Base-by-base conservation (phyloP, 2,888 invertebrate species). In the Tachina fera region DNA sequence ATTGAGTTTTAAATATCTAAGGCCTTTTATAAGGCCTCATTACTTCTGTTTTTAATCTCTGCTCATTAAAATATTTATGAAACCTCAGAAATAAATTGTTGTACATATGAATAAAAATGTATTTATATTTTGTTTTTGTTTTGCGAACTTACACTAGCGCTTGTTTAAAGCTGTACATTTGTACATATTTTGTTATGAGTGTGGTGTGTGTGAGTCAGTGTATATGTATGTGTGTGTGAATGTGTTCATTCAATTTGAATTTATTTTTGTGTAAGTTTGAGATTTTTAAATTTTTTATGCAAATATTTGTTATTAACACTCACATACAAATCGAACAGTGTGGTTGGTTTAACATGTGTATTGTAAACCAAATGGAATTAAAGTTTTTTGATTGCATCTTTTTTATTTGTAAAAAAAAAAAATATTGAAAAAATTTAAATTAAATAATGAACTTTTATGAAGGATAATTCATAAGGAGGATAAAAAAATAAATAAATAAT, bases 1-100 rank as follows among this genome's bases (percentile, higher is more conserved):
- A 2, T 31, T 31, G 49, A n/a, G 49, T 8, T 8, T 9, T 51
- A 16, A n/a, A 51, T 51, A 51, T 58, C 14, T 16, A 60, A 60
- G 60, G 60, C 31, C 60, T 60, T 5, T 9, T 4, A 0, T 9
- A 60, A 4, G 60, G 41, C 16, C 16, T 10, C n/a, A 8, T n/a
- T n/a, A n/a, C 8, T 51, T n/a, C 10, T 9, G 6, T 6, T n/a
- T 39, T 14, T 2, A 39, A 14, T 9, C n/a, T n/a, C 6, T 9
- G 16, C 9, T 16, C 5, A 22, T 13, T 67, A 11, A 31, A 51
- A 22, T 51, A 13, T 45, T 51, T 76, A 22, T 41, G 41, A 72
- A 83, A 83, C 83, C 78, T 49, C 78, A 83, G 58, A 83, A 74
- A 74, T 79, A 74, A 72, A 74, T 78, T 31, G 60, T 68, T 58